A percentile compares a stretch with the other conserved stretches of the same genome.
Conservation (phyloP, 2,888 invertebrate species). For the Chymomyza amoena region DNA sequence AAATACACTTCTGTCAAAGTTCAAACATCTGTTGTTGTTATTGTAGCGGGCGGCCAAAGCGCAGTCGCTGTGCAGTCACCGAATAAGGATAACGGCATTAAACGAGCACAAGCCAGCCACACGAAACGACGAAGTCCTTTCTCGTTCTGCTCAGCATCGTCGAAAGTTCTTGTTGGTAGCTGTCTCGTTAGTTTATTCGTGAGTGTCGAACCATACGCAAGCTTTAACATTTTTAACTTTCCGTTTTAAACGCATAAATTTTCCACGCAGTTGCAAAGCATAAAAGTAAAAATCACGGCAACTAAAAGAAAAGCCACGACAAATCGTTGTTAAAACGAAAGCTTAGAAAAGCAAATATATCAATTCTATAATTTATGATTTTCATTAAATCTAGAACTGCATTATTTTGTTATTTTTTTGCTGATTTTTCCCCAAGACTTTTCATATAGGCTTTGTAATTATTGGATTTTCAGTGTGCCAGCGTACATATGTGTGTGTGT, state of each 20-base stretch:
- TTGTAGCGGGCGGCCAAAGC: conserved; percentile 46
- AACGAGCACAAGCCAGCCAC: not conserved
- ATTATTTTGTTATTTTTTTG: not conserved
- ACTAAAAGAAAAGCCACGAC: conserved; percentile 34
- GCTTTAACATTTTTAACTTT: conserved; percentile 30
- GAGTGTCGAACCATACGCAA: conserved; percentile 48
- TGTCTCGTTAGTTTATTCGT: conserved; percentile 48
- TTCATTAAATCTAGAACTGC: not conserved
- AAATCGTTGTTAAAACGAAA: conserved; percentile 17
- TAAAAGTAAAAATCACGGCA: not conserved
- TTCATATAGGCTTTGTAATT: conserved; percentile 53
- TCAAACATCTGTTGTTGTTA: conserved; percentile 42
- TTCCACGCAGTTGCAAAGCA: not conserved
- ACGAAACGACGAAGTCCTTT: not conserved
- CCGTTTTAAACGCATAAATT: conserved; percentile 1
- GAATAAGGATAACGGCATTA: not conserved
- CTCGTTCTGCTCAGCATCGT: conserved; percentile 44
- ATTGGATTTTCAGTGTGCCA: conserved; percentile 42
- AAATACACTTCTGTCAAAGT: not conserved
- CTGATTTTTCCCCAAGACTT: conserved; percentile 4
- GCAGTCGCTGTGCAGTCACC: conserved; percentile 37
- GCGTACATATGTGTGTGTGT: conserved; percentile 5
- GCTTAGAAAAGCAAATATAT: conserved; percentile 5
- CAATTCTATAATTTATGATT: conserved; percentile 4
- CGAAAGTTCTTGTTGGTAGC: not conserved